A percentile compares a stretch with the other conserved stretches of the same genome.
Conservation (phyloP, 2,888 invertebrate genomes). For the Meta bourneti region DNA sequence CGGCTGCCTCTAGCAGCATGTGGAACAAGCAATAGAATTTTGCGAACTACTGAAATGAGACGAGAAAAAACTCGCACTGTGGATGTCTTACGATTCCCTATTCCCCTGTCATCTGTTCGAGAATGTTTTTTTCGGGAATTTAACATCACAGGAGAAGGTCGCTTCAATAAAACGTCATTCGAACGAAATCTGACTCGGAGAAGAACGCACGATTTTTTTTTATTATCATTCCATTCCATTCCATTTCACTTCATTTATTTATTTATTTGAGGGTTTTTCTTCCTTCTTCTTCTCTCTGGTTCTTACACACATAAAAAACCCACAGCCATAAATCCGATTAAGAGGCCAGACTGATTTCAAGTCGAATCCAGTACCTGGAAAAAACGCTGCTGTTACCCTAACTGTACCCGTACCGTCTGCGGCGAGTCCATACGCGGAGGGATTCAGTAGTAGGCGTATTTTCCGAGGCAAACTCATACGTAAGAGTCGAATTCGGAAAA, state of each 20-base stretch:
- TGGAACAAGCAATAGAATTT: background rate
- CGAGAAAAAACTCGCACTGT: background rate
- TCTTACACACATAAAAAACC: slow-evolving; percentile 8
- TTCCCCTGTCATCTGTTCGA: background rate
- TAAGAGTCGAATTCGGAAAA: slow-evolving; percentile 58
- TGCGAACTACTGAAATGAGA: background rate
- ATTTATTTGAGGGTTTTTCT: slow-evolving; percentile 39
- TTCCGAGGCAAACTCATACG: slow-evolving; percentile 31
- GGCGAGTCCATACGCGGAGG: slow-evolving; percentile 15
- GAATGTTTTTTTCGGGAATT: background rate
- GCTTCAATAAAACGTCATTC: slow-evolving; percentile 57
- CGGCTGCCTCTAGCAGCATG: no score
- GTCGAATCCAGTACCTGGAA: slow-evolving; percentile 65
- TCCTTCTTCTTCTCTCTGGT: slow-evolving; percentile 11
- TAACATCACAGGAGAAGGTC: slow-evolving; percentile 44
- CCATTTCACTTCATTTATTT: slow-evolving; percentile 17
- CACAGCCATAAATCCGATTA: slow-evolving; percentile 61
- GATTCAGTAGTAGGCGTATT: slow-evolving; percentile 55
- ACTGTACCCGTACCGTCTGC: slow-evolving; percentile 63
- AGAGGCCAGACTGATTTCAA: slow-evolving; percentile 47
- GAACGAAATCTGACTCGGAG: slow-evolving; percentile 40
- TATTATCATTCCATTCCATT: slow-evolving; percentile 33
- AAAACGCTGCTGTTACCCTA: slow-evolving; percentile 19
- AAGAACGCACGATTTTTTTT: slow-evolving; percentile 45
- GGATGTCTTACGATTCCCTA: background rate